Evolutionary conservation across 2,113 vertebrate species (phyloP), one percentile per base, ranked within the genome.

Genomic region (Naja naja): DNA sequence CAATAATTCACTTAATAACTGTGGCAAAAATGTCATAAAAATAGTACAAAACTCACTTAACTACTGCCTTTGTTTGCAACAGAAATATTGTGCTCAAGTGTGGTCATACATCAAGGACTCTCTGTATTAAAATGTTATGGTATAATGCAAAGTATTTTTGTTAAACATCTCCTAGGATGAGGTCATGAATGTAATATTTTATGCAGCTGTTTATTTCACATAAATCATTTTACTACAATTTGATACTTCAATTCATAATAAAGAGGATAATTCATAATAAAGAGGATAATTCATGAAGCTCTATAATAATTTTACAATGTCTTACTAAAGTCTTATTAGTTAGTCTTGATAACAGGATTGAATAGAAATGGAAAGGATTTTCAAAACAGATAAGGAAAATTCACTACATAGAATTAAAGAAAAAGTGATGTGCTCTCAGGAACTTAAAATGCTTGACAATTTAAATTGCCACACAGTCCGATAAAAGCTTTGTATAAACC

Each of bases 381-480:
- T 96, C 93, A 93, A 96, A 97, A 95, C 89, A 94, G 94, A 89
- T 95, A 95, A 96, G 97, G 97, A 97, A 97, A 97, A 96, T 93
- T 58, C 94, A 95, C 90, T 94, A 91, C 5, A 74, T 34, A 34
- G 14, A 74, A 16, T 74, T 74, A 74, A 34, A 74, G 96, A 97
- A 95, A 97, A 94, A 94, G 55, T 94, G 93, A 95, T 92, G 56
- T 4, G 47, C 87, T 94, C 91, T 95, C 93, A 97, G 93, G 93
- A 97, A 97, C 95, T 95, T 96, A 96, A 97, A 96, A 95, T 95
- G 89, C 94, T 97, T 96, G 94, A 90, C 69, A 93, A 96, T 93
- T 94, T 91, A 97, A 97, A 93, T 47, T 95, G 30, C 87, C 85
- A 90, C 94, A 88, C 45, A 91, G 1, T 89, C 92, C 92, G 0